Base-by-base conservation (phyloP, 2,888 invertebrate species). In the Hermodice carunculata region DNA sequence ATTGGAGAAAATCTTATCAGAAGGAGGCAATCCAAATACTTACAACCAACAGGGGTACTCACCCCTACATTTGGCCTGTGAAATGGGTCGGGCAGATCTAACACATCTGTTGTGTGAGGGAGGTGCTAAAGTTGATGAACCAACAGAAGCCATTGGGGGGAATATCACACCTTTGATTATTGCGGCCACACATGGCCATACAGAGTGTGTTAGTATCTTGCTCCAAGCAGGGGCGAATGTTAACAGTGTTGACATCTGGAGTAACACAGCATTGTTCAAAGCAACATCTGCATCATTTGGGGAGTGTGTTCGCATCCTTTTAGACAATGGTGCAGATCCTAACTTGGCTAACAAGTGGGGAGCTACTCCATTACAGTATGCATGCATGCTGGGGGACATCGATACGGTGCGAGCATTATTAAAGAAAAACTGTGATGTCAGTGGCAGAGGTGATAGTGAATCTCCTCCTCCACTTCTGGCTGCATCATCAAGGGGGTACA, bases 241-340 rank as follows among this genome's bases (percentile, higher is more conserved):
- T 11, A 49, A 69, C 31, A 44, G 29, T 11, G n/a, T 43, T 14
- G 69, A 69, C 28, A n/a, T 19, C 1, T 69, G 69, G 69, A 49
- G 63, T 2, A 66, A 66, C 40, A 63, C 66, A 2, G 49, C 69
- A 3, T 29, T 69, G 17, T 69, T 59, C 37, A 69, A 69, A 44
- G 66, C 69, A 1, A 43, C 66, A 22, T 53, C 51, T 11, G 66
- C 94, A 81, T 92, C 92, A 71, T 93, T 95, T 82, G 92, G 91
- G 80, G 87, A 88, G 57, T 88, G 89, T 64, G 88, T 88, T 11
- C 81, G 84, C 74, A 87, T 93, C 40, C 88, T 95, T 2, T 87
- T 95, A 28, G 92, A 94, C 78, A 90, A 92, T 73, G 95, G 95
- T 0, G 95, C 95, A 0, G 92, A 94, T 85, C 93, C 95, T 4